Percentiles rank a stretch among this genome's conserved stretches.
Conservation (phyloP, 2,113 vertebrate species). For the Tautogolabrus adspersus region DNA sequence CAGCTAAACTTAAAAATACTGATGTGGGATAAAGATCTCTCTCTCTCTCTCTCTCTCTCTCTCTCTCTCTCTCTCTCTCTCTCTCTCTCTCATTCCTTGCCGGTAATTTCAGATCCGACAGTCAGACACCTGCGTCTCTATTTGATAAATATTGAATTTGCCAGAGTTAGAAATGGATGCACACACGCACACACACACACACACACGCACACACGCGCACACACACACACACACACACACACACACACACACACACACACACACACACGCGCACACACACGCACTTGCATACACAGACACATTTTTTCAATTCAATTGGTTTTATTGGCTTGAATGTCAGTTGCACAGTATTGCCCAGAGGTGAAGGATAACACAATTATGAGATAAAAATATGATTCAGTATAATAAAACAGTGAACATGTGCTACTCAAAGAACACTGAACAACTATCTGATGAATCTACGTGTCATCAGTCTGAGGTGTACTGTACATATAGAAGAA, state of each 20-base stretch:
- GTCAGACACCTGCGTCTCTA: conserved; percentile 37
- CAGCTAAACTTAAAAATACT: neutral
- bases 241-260: too few relatives aligned
- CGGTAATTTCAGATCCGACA: conserved; percentile 30
- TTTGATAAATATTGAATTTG: conserved; percentile 58
- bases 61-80: neutral
- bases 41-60: neutral
- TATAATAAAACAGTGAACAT: neutral
- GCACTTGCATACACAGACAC: too few relatives aligned
- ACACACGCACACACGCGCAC: neutral
- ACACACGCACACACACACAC: neutral
- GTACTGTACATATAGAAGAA: too few relatives aligned
- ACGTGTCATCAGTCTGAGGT: neutral
- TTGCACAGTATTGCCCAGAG: neutral
- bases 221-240: too few relatives aligned
- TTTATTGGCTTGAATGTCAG: neutral
- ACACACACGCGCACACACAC: too few relatives aligned
- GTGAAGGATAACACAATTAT: neutral
- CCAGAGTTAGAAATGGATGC: conserved; percentile 31
- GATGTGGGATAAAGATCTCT: neutral
- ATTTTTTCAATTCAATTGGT: neutral
- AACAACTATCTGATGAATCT: too few relatives aligned
- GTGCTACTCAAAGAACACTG: neutral
- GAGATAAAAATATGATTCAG: neutral
- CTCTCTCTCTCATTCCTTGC: neutral